Evolutionary conservation across 1,140 invertebrate genomes (phyloP).

Genomic region (Cryptotermes secundus): DNA sequence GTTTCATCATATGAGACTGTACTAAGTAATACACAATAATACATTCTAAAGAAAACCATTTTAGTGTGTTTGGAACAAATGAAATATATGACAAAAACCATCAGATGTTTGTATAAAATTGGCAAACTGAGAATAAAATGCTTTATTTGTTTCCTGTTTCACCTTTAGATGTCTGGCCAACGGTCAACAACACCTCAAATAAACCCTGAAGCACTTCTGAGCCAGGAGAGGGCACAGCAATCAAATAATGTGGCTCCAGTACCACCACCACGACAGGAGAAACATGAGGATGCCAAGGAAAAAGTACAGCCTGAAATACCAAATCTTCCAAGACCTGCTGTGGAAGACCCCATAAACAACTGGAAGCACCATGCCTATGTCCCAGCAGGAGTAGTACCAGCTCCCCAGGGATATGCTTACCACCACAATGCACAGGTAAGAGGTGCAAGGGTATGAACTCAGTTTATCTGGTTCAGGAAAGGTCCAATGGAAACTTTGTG

Average conservation of each 20-base stretch:
- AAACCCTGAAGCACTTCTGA: slow-evolving; percentile 24
- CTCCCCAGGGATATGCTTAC: background rate
- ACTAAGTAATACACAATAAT: too few species aligned
- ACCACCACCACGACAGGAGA: background rate
- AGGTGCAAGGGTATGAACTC: background rate
- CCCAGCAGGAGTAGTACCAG: background rate
- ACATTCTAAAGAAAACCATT: too few species aligned
- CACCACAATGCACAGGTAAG: background rate
- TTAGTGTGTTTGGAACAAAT: too few species aligned
- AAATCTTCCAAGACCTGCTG: background rate
- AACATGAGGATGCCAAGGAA: background rate
- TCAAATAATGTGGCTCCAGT: background rate
- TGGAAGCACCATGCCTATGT: background rate
- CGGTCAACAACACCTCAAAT: slow-evolving; percentile 20
- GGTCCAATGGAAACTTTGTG: too few species aligned
- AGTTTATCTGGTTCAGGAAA: too few species aligned
- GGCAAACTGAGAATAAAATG: too few species aligned
- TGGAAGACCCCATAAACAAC: background rate
- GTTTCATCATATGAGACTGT: too few species aligned
- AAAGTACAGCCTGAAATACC: background rate
- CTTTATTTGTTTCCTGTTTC: too few species aligned
- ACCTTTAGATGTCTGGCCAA: background rate
- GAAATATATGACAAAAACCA: too few species aligned
- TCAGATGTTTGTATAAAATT: too few species aligned
- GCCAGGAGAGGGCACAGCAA: background rate